A percentile compares a stretch with the other conserved stretches of the same genome.
Evolutionary conservation across 1,140 invertebrate genomes (phyloP).

Genomic region (Zaprionus davidi): DNA sequence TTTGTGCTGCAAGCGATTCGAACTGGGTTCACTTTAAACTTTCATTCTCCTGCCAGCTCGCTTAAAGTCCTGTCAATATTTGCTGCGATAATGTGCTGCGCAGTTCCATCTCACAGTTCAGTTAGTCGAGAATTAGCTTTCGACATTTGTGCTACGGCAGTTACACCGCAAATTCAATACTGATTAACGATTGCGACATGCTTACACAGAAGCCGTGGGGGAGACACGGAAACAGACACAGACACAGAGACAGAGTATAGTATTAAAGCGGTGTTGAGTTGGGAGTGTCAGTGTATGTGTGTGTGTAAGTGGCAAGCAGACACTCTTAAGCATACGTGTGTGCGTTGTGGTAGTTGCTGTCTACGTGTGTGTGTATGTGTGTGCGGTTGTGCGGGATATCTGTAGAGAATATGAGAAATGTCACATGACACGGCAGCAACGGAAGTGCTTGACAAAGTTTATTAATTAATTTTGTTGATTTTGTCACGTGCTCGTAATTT

Average conservation of each 20-base stretch:
- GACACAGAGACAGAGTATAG: background rate
- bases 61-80: conserved; percentile 1
- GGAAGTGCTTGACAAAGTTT: conserved; percentile 79
- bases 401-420: conserved; percentile 67
- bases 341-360: background rate
- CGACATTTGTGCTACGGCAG: conserved; percentile 31
- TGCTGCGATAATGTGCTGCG: conserved; percentile 15
- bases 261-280: conserved; percentile 30
- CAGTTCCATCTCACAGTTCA: background rate
- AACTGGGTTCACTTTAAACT: background rate
- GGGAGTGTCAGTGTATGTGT: conserved; percentile 10
- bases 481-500: conserved; percentile 81
- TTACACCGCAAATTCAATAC: conserved; percentile 45
- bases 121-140: conserved; percentile 29
- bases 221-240: conserved; percentile 8
- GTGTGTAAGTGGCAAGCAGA: conserved; percentile 16
- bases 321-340: background rate
- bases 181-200: conserved; percentile 46
- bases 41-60: background rate
- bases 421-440: conserved; percentile 71
- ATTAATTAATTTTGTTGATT: conserved; percentile 83
- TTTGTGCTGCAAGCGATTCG: background rate
- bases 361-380: conserved; percentile 8
- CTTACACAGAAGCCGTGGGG: background rate
- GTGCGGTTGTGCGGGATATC: conserved; percentile 12